These are phyloP conservation scores for Euura lappo DNA, from an alignment of 1,140 invertebrate genomes.

Conservation along the genomic window DNA sequence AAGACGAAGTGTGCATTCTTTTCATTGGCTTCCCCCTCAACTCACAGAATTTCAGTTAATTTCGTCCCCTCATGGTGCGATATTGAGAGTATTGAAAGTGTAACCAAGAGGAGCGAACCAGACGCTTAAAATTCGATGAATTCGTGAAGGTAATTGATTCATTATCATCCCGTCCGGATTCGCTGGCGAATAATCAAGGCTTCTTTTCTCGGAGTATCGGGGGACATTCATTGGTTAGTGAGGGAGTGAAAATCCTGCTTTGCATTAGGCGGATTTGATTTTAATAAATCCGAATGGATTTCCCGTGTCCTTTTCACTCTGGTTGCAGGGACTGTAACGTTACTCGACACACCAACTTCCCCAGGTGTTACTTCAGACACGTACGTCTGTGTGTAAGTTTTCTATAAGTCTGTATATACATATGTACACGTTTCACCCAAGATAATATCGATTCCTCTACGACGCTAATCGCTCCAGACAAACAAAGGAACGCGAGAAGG, in stretches of 20 bases:
- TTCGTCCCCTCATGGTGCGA: too few relatives aligned
- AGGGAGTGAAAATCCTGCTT: neutral
- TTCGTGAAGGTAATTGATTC: neutral
- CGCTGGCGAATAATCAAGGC: neutral
- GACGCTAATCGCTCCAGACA: conserved; percentile 6
- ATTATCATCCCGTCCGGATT: neutral
- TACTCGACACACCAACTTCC: conserved; percentile 1
- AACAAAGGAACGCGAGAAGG: neutral
- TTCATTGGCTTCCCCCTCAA: too few relatives aligned
- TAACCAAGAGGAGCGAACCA: too few relatives aligned
- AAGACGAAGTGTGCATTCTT: too few relatives aligned
- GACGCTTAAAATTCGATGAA: neutral
- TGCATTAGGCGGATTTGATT: conserved; percentile 28
- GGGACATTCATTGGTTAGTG: neutral
- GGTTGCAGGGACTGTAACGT: neutral
- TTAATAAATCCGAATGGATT: conserved; percentile 43
- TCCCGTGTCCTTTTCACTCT: conserved; percentile 25
- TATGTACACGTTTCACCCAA: neutral
- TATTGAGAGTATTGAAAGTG: too few relatives aligned
- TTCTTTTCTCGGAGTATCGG: neutral
- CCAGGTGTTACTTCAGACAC: conserved; percentile 28
- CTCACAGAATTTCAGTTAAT: too few relatives aligned
- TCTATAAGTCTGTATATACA: too few relatives aligned
- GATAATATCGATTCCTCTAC: neutral
- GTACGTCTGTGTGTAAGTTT: conserved; percentile 19